phyloP scores from a whole-genome alignment of 2,797 vertebrate genomes.

The Lithobates pipiens region DNA sequence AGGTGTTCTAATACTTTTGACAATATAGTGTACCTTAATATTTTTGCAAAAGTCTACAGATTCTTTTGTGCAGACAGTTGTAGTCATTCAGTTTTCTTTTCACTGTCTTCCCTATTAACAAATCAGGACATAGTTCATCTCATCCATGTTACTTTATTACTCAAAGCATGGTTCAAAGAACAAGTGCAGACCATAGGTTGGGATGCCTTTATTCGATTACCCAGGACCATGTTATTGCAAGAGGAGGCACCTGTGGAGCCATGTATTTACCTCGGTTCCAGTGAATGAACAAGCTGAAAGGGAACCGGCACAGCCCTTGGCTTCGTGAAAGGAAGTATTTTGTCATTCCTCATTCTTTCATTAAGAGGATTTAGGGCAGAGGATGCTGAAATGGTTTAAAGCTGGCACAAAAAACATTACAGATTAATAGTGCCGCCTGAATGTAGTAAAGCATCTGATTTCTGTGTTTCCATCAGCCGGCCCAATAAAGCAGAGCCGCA shows the following conservation, averaged over 20 bases:
- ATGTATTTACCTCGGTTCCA: constrained; percentile 67
- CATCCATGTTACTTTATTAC: constrained; percentile 53
- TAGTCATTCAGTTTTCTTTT: too few species aligned
- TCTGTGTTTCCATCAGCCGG: constrained; percentile 75
- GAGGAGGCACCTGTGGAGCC: constrained; percentile 71
- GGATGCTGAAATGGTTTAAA: constrained; percentile 69
- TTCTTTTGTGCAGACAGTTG: too few species aligned
- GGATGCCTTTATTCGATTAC: constrained; percentile 68
- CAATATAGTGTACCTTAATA: too few species aligned
- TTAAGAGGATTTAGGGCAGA: constrained; percentile 70
- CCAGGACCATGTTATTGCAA: constrained; percentile 64
- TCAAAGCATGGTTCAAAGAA: constrained; percentile 65
- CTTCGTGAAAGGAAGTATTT: constrained; percentile 68
- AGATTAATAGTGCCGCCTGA: constrained; percentile 72
- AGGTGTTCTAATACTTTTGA: too few species aligned
- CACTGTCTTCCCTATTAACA: background rate
- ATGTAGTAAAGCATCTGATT: constrained; percentile 74
- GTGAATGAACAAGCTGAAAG: constrained; percentile 67
- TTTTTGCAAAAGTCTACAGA: too few species aligned
- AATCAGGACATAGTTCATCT: background rate
- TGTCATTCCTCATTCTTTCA: constrained; percentile 69
- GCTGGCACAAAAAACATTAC: constrained; percentile 63
- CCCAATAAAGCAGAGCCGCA: constrained; percentile 75
- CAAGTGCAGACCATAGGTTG: constrained; percentile 65
- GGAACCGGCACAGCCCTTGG: constrained; percentile 63